These are phyloP conservation scores for Dendronephthya gigantea DNA, from an alignment of 64 coral and sea anemone species.

Conservation along the genomic window DNA sequence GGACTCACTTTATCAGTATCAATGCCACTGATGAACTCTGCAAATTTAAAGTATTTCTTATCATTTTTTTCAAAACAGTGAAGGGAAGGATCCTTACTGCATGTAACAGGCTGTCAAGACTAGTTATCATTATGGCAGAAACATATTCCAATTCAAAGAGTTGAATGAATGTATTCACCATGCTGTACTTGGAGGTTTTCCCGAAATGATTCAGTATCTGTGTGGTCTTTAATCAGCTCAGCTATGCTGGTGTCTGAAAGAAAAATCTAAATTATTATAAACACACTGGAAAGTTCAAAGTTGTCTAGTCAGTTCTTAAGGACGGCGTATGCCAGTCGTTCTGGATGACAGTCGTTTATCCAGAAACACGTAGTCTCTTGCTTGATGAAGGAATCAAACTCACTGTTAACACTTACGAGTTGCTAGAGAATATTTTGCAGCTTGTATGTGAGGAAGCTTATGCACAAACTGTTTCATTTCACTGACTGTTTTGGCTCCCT, in stretches of 20 bases:
- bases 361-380: too few relatives aligned
- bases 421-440: slow-evolving; percentile 80
- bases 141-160: not conserved
- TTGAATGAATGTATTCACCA: slow-evolving; percentile 16
- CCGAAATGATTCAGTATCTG: slow-evolving; percentile 80
- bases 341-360: too few relatives aligned
- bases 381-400: too few relatives aligned
- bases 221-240: slow-evolving; percentile 87
- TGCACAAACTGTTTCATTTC: slow-evolving; percentile 99
- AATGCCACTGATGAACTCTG: slow-evolving; percentile 70
- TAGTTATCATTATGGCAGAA: not conserved
- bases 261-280: not conserved
- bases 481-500: slow-evolving; percentile 87
- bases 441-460: slow-evolving; percentile 84
- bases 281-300: too few relatives aligned
- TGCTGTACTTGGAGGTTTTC: slow-evolving; percentile 81
- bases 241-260: slow-evolving; percentile 79
- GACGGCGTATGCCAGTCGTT: too few relatives aligned
- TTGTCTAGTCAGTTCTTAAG: too few relatives aligned
- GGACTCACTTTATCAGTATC: slow-evolving; percentile 10
- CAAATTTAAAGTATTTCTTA: not conserved
- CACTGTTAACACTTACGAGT: slow-evolving; percentile 53
- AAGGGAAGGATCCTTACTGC: too few relatives aligned
- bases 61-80: too few relatives aligned
- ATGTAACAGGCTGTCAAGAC: too few relatives aligned